Evolutionary conservation across 2,888 invertebrate species (phyloP).

Genomic region (Dryadula phaetusa): DNA sequence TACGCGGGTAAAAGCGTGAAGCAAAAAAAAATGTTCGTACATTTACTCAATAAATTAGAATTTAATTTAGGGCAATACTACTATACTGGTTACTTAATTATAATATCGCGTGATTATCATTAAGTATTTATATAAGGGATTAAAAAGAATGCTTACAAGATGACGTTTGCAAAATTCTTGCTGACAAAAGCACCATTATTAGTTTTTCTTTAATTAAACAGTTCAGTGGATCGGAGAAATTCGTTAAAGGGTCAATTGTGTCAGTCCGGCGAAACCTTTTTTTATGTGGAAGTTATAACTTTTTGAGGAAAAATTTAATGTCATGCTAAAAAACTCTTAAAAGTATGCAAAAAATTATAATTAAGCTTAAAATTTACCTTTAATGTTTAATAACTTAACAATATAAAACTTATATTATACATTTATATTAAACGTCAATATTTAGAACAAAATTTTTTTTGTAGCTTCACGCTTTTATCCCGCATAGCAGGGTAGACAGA

Average conservation of each 20-base stretch:
- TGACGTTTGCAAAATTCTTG: conserved; percentile 34
- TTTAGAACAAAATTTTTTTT: too few relatives aligned
- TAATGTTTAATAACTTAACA: too few relatives aligned
- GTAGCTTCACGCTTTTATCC: too few relatives aligned
- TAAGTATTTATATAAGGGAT: conserved; percentile 23
- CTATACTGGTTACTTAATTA: too few relatives aligned
- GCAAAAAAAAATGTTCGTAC: too few relatives aligned
- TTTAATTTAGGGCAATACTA: too few relatives aligned
- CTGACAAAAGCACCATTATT: conserved; percentile 34
- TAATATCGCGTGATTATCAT: conserved; percentile 9
- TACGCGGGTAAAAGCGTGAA: too few relatives aligned
- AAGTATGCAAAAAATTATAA: not conserved
- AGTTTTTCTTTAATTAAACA: conserved; percentile 41
- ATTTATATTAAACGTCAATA: too few relatives aligned
- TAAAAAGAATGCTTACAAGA: conserved; percentile 30
- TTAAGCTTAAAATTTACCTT: not conserved
- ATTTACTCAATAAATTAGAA: too few relatives aligned
- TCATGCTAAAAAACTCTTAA: not conserved
- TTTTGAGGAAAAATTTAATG: not conserved
- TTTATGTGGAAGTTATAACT: conserved; percentile 20
- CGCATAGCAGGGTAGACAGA: too few relatives aligned
- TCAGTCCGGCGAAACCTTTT: conserved; percentile 23
- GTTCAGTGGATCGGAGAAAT: conserved; percentile 37
- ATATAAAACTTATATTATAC: too few relatives aligned
- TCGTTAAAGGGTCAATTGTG: conserved; percentile 29